A percentile compares a stretch with the other conserved stretches of the same genome.
Conservation (phyloP, 2,113 vertebrate species). For the Grammomys surdaster region DNA sequence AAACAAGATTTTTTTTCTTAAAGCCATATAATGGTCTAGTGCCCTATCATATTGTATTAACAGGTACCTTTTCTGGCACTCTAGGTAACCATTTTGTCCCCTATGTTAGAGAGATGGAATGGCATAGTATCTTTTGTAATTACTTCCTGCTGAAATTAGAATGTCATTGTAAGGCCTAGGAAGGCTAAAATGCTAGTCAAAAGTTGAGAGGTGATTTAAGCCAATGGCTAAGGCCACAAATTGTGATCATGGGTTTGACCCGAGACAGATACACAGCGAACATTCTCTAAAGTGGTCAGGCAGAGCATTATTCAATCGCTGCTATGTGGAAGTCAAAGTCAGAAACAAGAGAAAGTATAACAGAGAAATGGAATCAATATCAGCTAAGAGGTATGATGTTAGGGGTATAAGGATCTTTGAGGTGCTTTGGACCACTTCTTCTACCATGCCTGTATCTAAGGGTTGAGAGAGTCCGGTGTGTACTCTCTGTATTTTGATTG, state of each 20-base stretch:
- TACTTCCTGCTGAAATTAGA: background rate
- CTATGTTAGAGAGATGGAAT: rapidly evolving
- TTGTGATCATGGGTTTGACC: too few relatives aligned
- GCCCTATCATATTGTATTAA: background rate
- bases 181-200: background rate
- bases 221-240: background rate
- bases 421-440: background rate
- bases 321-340: background rate
- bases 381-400: background rate
- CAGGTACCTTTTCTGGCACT: background rate
- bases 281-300: background rate
- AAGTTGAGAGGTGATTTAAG: background rate
- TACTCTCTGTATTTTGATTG: background rate
- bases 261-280: background rate
- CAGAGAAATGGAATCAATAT: too few relatives aligned
- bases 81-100: too few relatives aligned
- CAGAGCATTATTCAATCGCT: background rate
- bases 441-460: too few relatives aligned
- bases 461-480: background rate
- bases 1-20: background rate
- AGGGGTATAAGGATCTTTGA: background rate
- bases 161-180: background rate
- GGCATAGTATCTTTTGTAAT: background rate
- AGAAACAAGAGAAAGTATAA: background rate
- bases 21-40: background rate